Evolutionary conservation across 2,888 invertebrate species (phyloP), one percentile per base, ranked within the genome.

Genomic region (Parelbella ahira): DNA sequence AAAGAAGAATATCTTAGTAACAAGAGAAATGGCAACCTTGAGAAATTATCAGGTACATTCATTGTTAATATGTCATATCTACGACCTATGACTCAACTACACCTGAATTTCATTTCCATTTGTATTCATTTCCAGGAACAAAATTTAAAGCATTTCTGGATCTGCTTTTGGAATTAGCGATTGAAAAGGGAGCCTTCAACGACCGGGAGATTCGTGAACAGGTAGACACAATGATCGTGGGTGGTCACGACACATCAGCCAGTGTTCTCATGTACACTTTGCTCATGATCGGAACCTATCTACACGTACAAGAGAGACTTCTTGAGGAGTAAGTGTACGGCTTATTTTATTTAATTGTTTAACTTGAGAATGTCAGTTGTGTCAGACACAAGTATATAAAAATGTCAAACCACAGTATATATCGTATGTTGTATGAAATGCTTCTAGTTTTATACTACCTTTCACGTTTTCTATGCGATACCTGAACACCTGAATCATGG

Each of bases 171-270:
- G 89, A 90, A 46, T 56, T 89, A 1, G 67, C 80, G 1, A 59
- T 78, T 15, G 74, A 77, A 8, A 79, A 80, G 13, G 66, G 60
- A 0, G 76, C 62, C 0, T 76, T 90, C 2, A 88, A 81, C 2
- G 88, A 89, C 51, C 59, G 71, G 34, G 89, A 90, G 54, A 71
- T 91, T 4, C 63, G 88, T 45, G 88, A 90, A 44, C 90, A 91
- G 54, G 88, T 90, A 0, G 88, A 89, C 48, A 90, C 90, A 0
- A 89, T 90, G 71, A 88, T 90, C 44, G 80, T 89, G 1, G 90
- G 88, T 1, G 90, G 90, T 44, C 81, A 87, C 53, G 84, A 89
- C 48, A 89, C 88, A 0, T 76, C 82, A 0, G 80, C 88, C 0
- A 74, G 73, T 2, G 81, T 76, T 0, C 64, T 84, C 1, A 73